Conservation (phyloP, 1,140 invertebrate genomes). For the Heliconius himera region DNA sequence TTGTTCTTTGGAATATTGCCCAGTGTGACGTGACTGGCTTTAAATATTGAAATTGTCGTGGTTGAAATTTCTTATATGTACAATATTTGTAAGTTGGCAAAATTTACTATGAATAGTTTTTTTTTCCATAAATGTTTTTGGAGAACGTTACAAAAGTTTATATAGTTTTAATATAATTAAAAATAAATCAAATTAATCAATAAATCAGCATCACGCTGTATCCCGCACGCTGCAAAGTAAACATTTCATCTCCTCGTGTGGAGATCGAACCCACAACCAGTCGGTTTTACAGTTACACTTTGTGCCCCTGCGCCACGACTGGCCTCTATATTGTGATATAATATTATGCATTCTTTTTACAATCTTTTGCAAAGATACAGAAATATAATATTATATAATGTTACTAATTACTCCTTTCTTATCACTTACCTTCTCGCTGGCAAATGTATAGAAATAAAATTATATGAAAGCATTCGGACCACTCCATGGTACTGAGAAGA, state of each 20-base stretch:
- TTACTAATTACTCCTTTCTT: background rate
- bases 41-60: background rate
- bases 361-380: background rate
- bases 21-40: background rate
- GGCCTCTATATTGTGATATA: too few species aligned
- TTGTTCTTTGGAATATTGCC: conserved; percentile 32
- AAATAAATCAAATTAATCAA: too few species aligned
- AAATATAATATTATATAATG: background rate
- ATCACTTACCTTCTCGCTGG: background rate
- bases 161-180: too few species aligned
- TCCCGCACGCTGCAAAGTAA: too few species aligned
- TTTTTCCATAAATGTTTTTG: background rate
- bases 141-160: too few species aligned
- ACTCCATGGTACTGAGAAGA: conserved; percentile 20
- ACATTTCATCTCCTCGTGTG: too few species aligned
- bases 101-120: background rate
- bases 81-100: background rate
- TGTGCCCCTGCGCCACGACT: too few species aligned
- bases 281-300: too few species aligned
- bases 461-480: conserved; percentile 10
- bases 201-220: too few species aligned
- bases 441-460: conserved; percentile 14
- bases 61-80: background rate
- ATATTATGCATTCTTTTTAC: too few species aligned
- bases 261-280: too few species aligned